phyloP scores from a whole-genome alignment of 92 coral and sea anemone genomes.

The Pocillopora grandis region DNA sequence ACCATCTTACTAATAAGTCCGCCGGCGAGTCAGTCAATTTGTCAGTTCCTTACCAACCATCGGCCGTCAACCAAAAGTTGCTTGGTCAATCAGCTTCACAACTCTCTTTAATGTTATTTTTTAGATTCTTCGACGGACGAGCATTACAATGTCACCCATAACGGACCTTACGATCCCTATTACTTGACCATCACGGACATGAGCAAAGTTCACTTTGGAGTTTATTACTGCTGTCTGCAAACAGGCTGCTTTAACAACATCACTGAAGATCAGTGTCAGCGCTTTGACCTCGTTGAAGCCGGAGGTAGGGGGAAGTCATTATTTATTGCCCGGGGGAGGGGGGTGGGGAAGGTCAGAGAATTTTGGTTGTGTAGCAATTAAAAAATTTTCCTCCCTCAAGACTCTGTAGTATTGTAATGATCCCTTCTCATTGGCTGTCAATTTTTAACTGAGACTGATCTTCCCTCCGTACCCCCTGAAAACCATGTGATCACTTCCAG shows the following conservation, averaged over 20 bases:
- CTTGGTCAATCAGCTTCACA: background rate
- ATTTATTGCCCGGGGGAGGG: background rate
- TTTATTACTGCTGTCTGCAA: conserved; percentile 29
- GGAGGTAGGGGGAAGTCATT: background rate
- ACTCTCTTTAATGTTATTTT: background rate
- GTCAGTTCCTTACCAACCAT: background rate
- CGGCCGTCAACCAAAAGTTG: background rate
- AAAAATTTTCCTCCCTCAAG: too few relatives aligned
- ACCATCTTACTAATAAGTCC: background rate
- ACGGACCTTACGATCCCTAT: background rate
- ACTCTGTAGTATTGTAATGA: too few relatives aligned
- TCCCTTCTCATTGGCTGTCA: too few relatives aligned
- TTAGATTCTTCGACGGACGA: conserved; percentile 14
- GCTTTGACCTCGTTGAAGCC: background rate
- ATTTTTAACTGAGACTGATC: too few relatives aligned
- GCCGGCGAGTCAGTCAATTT: background rate
- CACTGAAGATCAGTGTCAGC: conserved; percentile 17
- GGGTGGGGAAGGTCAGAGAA: background rate
- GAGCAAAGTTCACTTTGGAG: conserved; percentile 4
- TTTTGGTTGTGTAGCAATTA: background rate
- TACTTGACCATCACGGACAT: conserved; percentile 4
- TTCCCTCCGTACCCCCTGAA: too few relatives aligned
- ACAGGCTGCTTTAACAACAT: conserved; percentile 3
- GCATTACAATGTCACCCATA: conserved; percentile 9
- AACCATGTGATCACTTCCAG: too few relatives aligned